Conservation (phyloP, 2,888 invertebrate species). For the Cataglyphis cursor region DNA sequence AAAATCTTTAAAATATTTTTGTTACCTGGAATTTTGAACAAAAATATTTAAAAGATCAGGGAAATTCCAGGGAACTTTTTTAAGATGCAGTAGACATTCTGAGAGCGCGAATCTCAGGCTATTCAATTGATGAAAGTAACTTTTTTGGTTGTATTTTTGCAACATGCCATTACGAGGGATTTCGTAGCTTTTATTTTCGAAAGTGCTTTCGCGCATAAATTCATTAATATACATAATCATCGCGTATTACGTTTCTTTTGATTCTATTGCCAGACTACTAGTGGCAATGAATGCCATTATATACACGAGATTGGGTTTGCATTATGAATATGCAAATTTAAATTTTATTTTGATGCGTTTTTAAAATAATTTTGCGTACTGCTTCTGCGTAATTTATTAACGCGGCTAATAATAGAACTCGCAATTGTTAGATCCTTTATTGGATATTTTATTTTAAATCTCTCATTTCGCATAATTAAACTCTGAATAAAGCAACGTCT, state of each 20-base stretch:
- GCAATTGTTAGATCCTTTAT: background rate
- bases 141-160: background rate
- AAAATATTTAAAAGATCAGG: too few species aligned
- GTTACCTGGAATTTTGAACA: too few species aligned
- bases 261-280: background rate
- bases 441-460: conserved; percentile 27
- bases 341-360: background rate
- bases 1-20: too few species aligned
- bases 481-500: background rate
- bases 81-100: too few species aligned
- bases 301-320: background rate
- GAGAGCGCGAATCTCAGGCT: background rate
- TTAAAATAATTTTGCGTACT: conserved; percentile 13
- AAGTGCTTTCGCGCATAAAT: background rate
- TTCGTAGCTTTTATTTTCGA: background rate
- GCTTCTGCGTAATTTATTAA: background rate
- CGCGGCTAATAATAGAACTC: background rate
- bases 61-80: too few species aligned
- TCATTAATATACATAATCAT: conserved; percentile 19
- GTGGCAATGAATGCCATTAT: conserved; percentile 1
- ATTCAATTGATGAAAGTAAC: background rate
- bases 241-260: conserved; percentile 7
- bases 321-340: conserved; percentile 7
- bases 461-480: conserved; percentile 11
- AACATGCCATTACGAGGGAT: background rate